Evolutionary conservation across 2,888 invertebrate genomes (phyloP), one percentile per base, ranked within the genome.

Genomic region (Acutogordius australiensis): DNA sequence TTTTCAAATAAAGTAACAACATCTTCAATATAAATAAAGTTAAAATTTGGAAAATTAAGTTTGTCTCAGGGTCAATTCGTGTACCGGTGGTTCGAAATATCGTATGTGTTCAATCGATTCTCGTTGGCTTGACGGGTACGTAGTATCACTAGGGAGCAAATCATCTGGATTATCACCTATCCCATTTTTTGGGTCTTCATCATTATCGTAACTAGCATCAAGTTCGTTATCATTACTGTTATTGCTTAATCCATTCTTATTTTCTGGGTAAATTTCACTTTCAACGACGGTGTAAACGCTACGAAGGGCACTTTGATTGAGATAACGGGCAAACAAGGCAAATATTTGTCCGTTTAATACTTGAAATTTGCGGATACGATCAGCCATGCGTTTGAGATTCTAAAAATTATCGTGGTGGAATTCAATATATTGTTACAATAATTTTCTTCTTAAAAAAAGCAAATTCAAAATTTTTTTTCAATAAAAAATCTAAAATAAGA

Each of bases 261-360:
- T n/a, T n/a, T n/a, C n/a, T n/a, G n/a, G n/a, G n/a, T n/a, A n/a
- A n/a, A n/a, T n/a, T n/a, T n/a, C n/a, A n/a, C n/a, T n/a, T n/a
- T n/a, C n/a, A n/a, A n/a, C n/a, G n/a, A n/a, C n/a, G n/a, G n/a
- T n/a, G n/a, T n/a, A n/a, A n/a, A n/a, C n/a, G n/a, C n/a, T n/a
- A n/a, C n/a, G n/a, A n/a, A n/a, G n/a, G n/a, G n/a, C n/a, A n/a
- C n/a, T n/a, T n/a, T n/a, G n/a, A n/a, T n/a, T n/a, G n/a, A n/a
- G n/a, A 37, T 37, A 37, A 8, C 37, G 8, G 37, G 8, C 37
- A 62, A 91, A 76, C 63, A 87, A 82, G 51, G 88, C 86, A 74
- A 90, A 90, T 65, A 91, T 87, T 57, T 97, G 94, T 13, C 87
- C 88, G 75, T 97, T 97, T 61, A 97, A 76, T 63, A 97, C 88